Conservation (phyloP, 2,113 vertebrate species). For the Thamnaconus septentrionalis region DNA sequence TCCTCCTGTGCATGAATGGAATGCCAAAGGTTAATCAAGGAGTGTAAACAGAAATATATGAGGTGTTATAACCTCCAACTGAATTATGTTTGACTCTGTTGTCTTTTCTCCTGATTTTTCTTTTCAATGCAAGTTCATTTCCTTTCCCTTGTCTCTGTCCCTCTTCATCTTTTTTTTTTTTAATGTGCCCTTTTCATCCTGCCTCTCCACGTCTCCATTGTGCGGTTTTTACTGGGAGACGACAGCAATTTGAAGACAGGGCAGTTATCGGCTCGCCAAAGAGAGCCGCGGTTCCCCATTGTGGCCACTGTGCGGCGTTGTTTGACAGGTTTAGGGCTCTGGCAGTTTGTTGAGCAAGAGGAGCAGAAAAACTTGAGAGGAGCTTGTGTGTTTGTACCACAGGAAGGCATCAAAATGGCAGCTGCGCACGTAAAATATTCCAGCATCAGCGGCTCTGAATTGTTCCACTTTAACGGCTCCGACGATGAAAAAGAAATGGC, state of each 20-base stretch:
- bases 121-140: not conserved
- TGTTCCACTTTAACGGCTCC: no score
- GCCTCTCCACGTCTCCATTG: no score
- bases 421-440: constrained; percentile 28
- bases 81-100: no score
- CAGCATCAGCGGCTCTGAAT: not conserved
- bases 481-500: no score
- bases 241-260: no score
- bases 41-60: no score
- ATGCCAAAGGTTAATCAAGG: no score
- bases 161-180: not conserved
- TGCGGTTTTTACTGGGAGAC: no score
- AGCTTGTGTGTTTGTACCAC: constrained; percentile 35
- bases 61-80: no score
- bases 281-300: constrained; percentile 7
- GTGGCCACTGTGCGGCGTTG: constrained; percentile 40
- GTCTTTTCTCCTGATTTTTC: not conserved
- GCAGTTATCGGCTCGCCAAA: not conserved
- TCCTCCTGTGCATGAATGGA: no score
- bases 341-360: constrained; percentile 19
- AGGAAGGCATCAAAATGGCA: constrained; percentile 62
- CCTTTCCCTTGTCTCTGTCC: not conserved
- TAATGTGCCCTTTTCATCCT: not conserved
- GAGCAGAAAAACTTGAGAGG: constrained; percentile 44
- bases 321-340: constrained; percentile 37